A percentile compares a stretch with the other conserved stretches of the same genome.
phyloP scores from a whole-genome alignment of 2,888 invertebrate genomes.

The Anoplius nigerrimus region DNA sequence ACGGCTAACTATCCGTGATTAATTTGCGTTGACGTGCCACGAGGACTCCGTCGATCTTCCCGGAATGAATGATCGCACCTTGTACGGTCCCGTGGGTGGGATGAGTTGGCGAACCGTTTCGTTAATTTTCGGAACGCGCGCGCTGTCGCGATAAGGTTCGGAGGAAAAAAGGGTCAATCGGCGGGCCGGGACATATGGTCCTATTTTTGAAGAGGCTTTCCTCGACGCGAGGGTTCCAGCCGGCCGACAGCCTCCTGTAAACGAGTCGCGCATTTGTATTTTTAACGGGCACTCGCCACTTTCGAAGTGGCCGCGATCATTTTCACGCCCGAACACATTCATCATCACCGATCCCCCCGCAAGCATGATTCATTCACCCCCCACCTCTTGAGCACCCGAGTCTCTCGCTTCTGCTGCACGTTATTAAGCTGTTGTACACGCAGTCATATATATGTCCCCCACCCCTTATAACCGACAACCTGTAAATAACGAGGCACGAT shows the following conservation, averaged over 20 bases:
- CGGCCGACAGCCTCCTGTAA: neutral
- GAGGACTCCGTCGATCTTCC: no score
- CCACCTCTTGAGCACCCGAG: neutral
- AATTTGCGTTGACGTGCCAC: no score
- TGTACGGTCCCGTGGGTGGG: no score
- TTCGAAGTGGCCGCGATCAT: no score
- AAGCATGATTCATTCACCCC: slow-evolving; percentile 53
- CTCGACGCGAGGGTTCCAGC: neutral
- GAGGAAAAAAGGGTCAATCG: neutral
- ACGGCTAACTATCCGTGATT: no score
- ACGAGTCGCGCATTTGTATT: no score
- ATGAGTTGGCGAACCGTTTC: no score
- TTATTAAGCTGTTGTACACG: neutral
- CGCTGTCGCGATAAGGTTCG: no score
- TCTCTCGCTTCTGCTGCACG: neutral
- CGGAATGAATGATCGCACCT: no score
- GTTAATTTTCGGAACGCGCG: no score
- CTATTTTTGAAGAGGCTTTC: neutral
- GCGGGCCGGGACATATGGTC: neutral
- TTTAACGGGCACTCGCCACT: neutral
- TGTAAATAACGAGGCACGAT: slow-evolving; percentile 4
- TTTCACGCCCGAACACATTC: slow-evolving; percentile 19
- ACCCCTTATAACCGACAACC: neutral
- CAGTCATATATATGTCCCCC: neutral
- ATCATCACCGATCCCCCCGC: slow-evolving; percentile 30